A percentile compares a stretch with the other conserved stretches of the same genome.
phyloP scores from a whole-genome alignment of 2,797 vertebrate species.

The Apogon hyalosoma region DNA sequence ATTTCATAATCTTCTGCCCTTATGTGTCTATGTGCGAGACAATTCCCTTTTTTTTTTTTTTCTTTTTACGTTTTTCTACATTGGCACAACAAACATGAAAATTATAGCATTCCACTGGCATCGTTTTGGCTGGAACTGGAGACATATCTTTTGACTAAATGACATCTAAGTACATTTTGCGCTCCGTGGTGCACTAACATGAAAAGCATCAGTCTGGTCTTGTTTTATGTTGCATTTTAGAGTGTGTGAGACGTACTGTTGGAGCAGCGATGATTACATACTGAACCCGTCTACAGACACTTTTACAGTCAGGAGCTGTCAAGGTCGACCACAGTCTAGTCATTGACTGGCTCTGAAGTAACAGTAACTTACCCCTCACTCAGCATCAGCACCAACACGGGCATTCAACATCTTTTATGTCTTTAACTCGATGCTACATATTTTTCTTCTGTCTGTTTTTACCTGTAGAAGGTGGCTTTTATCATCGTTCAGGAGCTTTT shows the following conservation, averaged over 20 bases:
- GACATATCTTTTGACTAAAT: background rate
- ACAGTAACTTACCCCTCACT: too few species aligned
- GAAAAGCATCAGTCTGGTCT: constrained; percentile 11
- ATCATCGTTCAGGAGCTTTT: too few species aligned
- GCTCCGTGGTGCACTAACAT: background rate
- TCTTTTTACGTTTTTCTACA: background rate
- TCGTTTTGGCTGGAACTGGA: background rate
- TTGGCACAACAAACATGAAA: background rate
- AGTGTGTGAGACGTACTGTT: background rate
- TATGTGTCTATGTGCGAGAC: background rate
- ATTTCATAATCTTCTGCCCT: too few species aligned
- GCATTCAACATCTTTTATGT: too few species aligned
- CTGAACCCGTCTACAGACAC: constrained; percentile 26
- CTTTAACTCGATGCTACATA: too few species aligned
- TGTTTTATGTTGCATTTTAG: constrained; percentile 12
- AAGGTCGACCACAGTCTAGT: constrained; percentile 64
- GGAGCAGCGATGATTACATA: constrained; percentile 35
- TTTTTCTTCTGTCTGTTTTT: too few species aligned
- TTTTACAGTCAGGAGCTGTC: constrained; percentile 42
- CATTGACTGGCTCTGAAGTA: constrained; percentile 7
- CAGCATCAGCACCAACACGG: too few species aligned
- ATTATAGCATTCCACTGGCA: background rate
- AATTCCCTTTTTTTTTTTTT: background rate
- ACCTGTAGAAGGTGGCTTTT: too few species aligned
- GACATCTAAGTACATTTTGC: background rate